Evolutionary conservation across 2,113 vertebrate species (phyloP), one percentile per base, ranked within the genome.

Genomic region (Istiophorus platypterus): DNA sequence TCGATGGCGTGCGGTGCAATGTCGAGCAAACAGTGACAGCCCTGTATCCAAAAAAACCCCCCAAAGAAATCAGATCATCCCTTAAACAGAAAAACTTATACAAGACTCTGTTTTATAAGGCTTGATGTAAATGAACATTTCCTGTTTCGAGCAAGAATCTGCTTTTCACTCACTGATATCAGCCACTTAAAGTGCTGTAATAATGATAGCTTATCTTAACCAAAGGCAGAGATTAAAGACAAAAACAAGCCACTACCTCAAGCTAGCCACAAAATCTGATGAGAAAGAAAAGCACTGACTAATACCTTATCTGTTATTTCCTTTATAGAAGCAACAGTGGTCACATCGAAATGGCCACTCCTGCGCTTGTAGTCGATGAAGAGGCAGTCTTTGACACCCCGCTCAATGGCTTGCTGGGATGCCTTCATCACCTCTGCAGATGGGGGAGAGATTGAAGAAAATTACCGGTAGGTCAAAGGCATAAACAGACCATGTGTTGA

Each of bases 291-390:
- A 49, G n/a, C 37, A 22, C 49, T 0, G 58, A 58, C 31, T 52
- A 8, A 54, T 93, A 98, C 98, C 96, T 99, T 99, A 29, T 99
- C 98, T 58, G 97, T 97, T 85, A 98, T 97, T 94, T 99, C 98
- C 85, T 97, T 99, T 91, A 99, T 99, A 2, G 97, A 99, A 26
- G 98, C 97, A 57, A 99, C 97, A 0, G 98, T 99, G 78, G 98
- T 99, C 90, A 99, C 98, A 7, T 99, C 98, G 64, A 99, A 99
- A 92, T 99, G 98, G 69, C 98, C 98, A 47, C 98, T 99, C 88
- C 98, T 96, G 81, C 98, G 95, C 89, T 99, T 99, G 85, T 98
- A 99, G 93, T 99, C 98, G 0, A 99, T 98, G 88, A 99, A 99
- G 62, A 99, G 95, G 89, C 97, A 99, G 84, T 99, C 98, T 90